Conservation (phyloP, 2,888 invertebrate species). For the Cataglyphis livida region DNA sequence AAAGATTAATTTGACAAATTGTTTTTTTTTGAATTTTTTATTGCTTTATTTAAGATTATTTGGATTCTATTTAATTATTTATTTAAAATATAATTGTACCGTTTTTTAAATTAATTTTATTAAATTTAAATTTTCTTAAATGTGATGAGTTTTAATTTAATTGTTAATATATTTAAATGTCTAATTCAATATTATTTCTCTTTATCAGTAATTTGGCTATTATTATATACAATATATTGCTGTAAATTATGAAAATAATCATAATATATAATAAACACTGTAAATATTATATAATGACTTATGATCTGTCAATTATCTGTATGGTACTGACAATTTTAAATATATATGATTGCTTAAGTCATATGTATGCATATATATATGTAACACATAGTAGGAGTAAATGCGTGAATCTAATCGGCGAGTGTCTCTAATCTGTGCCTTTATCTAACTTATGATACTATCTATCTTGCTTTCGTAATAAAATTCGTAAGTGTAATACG, state of each 20-base stretch:
- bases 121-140: neutral
- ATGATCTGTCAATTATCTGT: neutral
- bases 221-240: neutral
- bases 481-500: neutral
- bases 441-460: neutral
- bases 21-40: neutral
- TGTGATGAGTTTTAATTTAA: too few species aligned
- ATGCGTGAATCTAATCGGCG: neutral
- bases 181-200: neutral
- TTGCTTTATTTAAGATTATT: neutral
- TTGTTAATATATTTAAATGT: too few species aligned
- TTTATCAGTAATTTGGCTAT: neutral
- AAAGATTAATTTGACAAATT: neutral
- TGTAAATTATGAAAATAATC: too few species aligned
- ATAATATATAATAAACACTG: too few species aligned
- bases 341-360: neutral
- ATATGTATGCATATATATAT: neutral
- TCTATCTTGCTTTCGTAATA: neutral
- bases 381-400: neutral
- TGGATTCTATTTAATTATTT: neutral
- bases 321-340: slow-evolving; percentile 10
- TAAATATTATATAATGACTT: too few species aligned
- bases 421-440: too few species aligned
- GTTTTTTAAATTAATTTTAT: neutral
- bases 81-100: neutral